Conservation (phyloP, 2,113 vertebrate species). For the Ahaetulla prasina region DNA sequence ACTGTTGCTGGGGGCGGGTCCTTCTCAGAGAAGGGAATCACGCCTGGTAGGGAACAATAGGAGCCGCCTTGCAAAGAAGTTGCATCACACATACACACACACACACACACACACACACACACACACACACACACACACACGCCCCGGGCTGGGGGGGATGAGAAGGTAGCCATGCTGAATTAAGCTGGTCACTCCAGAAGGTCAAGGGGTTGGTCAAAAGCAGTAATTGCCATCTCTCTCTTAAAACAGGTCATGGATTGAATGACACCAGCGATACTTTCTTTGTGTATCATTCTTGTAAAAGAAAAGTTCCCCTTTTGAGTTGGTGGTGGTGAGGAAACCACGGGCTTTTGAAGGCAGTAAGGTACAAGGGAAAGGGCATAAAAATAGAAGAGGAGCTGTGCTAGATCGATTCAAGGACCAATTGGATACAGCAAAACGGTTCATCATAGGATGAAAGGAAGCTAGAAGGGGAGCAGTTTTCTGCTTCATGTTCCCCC, state of each 20-base stretch:
- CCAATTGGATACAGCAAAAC: not conserved
- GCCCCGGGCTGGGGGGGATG: not conserved
- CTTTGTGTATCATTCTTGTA: not conserved
- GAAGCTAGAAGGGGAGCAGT: not conserved
- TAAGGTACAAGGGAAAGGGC: not conserved
- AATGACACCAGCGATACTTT: not conserved
- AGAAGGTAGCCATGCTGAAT: not conserved
- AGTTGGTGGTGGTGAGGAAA: not conserved
- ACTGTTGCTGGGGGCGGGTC: constrained; percentile 49
- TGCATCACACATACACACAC: too few relatives aligned
- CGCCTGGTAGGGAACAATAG: constrained; percentile 19
- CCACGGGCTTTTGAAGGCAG: not conserved
- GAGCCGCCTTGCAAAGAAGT: not conserved
- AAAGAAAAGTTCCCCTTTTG: not conserved
- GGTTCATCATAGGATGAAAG: not conserved
- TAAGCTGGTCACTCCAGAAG: not conserved
- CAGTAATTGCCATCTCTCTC: not conserved
- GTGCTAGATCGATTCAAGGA: not conserved
- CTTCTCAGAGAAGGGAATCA: not conserved
- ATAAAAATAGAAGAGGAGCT: not conserved
- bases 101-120: too few relatives aligned
- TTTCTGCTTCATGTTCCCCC: not conserved
- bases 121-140: too few relatives aligned
- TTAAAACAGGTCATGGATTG: not conserved
- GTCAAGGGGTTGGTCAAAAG: not conserved